Percentiles rank a stretch among this genome's conserved stretches.
phyloP scores from a whole-genome alignment of 2,113 vertebrate genomes.

The Todiramphus chloris region DNA sequence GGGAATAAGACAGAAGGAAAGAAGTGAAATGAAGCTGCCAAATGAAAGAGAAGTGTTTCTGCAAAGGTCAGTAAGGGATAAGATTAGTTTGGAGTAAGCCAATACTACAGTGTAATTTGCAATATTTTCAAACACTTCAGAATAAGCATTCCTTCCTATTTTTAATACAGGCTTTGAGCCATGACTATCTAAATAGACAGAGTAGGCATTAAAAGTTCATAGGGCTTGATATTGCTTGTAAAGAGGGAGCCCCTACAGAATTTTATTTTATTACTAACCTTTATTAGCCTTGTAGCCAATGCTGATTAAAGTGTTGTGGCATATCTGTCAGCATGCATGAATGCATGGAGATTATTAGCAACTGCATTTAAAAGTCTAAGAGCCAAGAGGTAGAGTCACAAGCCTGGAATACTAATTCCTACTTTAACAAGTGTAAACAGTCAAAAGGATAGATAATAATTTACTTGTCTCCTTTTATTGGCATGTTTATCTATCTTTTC shows the following conservation, averaged over 20 bases:
- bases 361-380: slow-evolving; percentile 70
- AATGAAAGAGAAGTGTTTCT: slow-evolving; percentile 70
- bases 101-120: slow-evolving; percentile 69
- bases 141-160: slow-evolving; percentile 71
- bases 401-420: slow-evolving; percentile 69
- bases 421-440: neutral
- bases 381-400: slow-evolving; percentile 62
- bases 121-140: slow-evolving; percentile 74
- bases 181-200: slow-evolving; percentile 76
- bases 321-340: slow-evolving; percentile 69
- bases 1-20: slow-evolving; percentile 58
- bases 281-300: slow-evolving; percentile 74
- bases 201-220: slow-evolving; percentile 74
- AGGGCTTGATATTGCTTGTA: slow-evolving; percentile 73
- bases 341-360: slow-evolving; percentile 71
- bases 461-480: slow-evolving; percentile 23
- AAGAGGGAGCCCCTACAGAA: slow-evolving; percentile 65
- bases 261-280: slow-evolving; percentile 75
- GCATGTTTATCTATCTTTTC: slow-evolving; percentile 41
- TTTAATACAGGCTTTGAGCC: slow-evolving; percentile 72
- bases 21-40: slow-evolving; percentile 74
- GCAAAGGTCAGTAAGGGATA: slow-evolving; percentile 70
- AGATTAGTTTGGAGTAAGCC: slow-evolving; percentile 71
- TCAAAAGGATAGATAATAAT: neutral
- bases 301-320: slow-evolving; percentile 68